phyloP scores from a whole-genome alignment of 1,140 invertebrate genomes.

The Drosophila orena region DNA sequence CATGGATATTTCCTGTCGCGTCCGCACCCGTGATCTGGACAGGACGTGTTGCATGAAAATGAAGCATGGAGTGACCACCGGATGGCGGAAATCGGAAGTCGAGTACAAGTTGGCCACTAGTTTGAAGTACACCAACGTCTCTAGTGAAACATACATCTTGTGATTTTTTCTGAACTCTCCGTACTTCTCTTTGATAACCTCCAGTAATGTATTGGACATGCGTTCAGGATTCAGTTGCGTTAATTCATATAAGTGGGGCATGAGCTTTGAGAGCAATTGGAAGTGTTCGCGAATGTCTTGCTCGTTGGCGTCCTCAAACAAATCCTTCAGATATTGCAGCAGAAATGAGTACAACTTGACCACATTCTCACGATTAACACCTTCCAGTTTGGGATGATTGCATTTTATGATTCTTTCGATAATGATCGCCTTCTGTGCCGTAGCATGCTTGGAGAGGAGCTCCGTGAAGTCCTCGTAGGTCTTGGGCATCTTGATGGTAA shows the following conservation, averaged over 20 bases:
- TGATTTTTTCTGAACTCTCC: conserved; percentile 87
- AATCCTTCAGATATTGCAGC: conserved; percentile 91
- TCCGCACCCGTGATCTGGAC: conserved; percentile 87
- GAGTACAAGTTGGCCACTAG: conserved; percentile 91
- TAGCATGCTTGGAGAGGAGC: conserved; percentile 87
- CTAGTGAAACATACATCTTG: conserved; percentile 89
- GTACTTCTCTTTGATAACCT: conserved; percentile 91
- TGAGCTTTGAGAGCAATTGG: conserved; percentile 87
- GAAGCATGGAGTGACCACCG: conserved; percentile 92
- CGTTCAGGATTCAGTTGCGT: conserved; percentile 89
- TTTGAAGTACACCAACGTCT: conserved; percentile 93
- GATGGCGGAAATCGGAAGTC: conserved; percentile 95
- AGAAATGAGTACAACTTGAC: conserved; percentile 90
- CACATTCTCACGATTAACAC: conserved; percentile 91
- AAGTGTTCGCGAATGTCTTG: conserved; percentile 86
- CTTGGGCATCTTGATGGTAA: conserved; percentile 89
- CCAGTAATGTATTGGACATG: conserved; percentile 88
- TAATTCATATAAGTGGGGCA: conserved; percentile 90
- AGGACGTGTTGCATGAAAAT: conserved; percentile 94
- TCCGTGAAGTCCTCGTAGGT: conserved; percentile 89
- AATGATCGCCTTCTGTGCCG: conserved; percentile 90
- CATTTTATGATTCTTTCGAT: conserved; percentile 94
- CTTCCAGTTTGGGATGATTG: conserved; percentile 91
- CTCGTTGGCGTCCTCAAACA: conserved; percentile 85
- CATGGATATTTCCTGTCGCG: conserved; percentile 89